Conservation (phyloP, 2,888 invertebrate species). For the Gnatocerus cornutus region DNA sequence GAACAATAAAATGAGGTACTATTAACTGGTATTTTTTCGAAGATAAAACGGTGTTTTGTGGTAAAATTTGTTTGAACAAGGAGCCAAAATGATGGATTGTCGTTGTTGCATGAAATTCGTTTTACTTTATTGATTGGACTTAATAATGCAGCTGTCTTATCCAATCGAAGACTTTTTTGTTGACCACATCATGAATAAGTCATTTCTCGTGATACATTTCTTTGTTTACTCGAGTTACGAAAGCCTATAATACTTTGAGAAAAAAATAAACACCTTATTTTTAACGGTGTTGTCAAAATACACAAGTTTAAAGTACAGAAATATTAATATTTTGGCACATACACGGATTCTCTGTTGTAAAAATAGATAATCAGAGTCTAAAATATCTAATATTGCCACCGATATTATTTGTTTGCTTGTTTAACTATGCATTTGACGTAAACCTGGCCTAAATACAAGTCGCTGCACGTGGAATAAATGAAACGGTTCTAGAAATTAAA, state of each 20-base stretch:
- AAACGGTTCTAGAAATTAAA: neutral
- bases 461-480: no score
- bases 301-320: neutral
- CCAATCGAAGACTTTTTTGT: no score
- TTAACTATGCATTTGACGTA: no score
- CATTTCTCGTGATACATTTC: no score
- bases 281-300: neutral
- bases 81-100: no score
- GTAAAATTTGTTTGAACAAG: no score
- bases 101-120: no score
- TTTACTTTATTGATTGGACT: no score
- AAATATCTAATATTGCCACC: neutral
- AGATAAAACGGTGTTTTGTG: neutral
- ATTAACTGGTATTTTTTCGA: neutral
- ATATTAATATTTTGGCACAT: neutral
- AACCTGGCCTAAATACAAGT: no score
- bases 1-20: slow-evolving; percentile 3
- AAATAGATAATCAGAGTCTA: slow-evolving; percentile 6
- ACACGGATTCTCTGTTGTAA: slow-evolving; percentile 31
- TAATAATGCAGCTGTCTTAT: no score
- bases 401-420: neutral
- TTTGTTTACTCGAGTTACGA: no score
- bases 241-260: neutral
- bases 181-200: no score
- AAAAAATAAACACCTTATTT: slow-evolving; percentile 3